Evolutionary conservation across 2,797 vertebrate genomes (phyloP).

Genomic region (Phoeniculus purpureus): DNA sequence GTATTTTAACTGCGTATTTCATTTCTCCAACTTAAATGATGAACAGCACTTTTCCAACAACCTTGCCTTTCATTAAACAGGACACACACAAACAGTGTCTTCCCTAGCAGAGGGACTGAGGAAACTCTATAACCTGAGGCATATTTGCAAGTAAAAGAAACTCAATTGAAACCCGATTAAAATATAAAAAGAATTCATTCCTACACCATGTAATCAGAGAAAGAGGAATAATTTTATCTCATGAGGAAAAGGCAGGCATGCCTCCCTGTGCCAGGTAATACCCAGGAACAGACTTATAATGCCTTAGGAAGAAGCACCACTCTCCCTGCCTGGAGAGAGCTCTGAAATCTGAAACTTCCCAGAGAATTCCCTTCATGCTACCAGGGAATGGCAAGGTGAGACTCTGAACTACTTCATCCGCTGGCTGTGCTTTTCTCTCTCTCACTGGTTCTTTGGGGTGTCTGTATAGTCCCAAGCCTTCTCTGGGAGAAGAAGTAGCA

Average conservation of each 20-base stretch:
- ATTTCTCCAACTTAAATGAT: not conserved
- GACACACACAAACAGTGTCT: not conserved
- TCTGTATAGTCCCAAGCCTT: not conserved
- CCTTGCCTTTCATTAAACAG: not conserved
- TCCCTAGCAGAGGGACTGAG: not conserved
- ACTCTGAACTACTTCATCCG: not conserved
- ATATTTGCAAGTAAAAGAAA: not conserved
- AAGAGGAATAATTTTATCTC: not conserved
- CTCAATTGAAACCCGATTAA: not conserved
- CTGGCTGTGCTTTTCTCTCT: not conserved
- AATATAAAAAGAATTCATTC: constrained; percentile 6
- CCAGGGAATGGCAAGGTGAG: not conserved
- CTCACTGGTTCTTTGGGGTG: not conserved
- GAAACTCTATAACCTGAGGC: not conserved
- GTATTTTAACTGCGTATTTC: not conserved
- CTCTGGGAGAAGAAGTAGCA: not conserved
- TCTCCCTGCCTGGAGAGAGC: not conserved
- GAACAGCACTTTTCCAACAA: not conserved
- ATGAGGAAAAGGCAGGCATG: not conserved
- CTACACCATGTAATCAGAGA: not conserved
- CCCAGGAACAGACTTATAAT: not conserved
- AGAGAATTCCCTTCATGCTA: not conserved
- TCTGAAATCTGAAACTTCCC: not conserved
- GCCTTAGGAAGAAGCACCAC: not conserved
- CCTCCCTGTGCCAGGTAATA: constrained; percentile 4